Percentiles rank a stretch among this genome's conserved stretches.
phyloP scores from a whole-genome alignment of 2,797 vertebrate species.

The Holocentrus rufus region DNA sequence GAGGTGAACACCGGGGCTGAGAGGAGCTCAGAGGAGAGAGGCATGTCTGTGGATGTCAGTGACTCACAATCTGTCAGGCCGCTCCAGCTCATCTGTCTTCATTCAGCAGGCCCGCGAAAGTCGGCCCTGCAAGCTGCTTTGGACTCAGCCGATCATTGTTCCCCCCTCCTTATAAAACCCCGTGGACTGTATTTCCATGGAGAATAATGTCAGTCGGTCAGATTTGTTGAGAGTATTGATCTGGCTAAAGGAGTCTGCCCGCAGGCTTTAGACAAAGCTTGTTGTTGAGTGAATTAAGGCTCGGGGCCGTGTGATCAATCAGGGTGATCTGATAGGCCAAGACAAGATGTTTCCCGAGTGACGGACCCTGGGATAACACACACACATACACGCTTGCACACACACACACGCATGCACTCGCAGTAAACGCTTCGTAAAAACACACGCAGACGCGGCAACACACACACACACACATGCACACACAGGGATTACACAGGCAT shows the following conservation, averaged over 20 bases:
- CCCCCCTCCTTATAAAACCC: slow-evolving; percentile 27
- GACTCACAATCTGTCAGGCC: slow-evolving; percentile 61
- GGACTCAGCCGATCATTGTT: slow-evolving; percentile 31
- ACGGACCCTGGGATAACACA: slow-evolving; percentile 58
- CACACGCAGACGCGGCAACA: slow-evolving; percentile 57
- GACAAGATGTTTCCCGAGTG: slow-evolving; percentile 71
- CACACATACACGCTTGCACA: slow-evolving; percentile 16
- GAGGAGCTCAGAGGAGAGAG: slow-evolving; percentile 57
- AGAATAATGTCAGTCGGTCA: neutral
- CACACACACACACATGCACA: slow-evolving; percentile 13
- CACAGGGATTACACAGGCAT: slow-evolving; percentile 81
- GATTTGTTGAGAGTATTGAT: slow-evolving; percentile 40
- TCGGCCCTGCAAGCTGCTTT: slow-evolving; percentile 11
- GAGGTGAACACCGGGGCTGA: slow-evolving; percentile 67
- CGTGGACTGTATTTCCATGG: slow-evolving; percentile 15
- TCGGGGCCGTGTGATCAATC: slow-evolving; percentile 62
- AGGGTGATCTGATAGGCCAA: slow-evolving; percentile 66
- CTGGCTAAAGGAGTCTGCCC: slow-evolving; percentile 9
- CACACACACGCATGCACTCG: neutral
- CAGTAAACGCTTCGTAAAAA: slow-evolving; percentile 39
- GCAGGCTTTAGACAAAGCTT: slow-evolving; percentile 26
- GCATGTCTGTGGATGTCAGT: slow-evolving; percentile 72
- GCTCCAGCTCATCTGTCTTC: slow-evolving; percentile 66
- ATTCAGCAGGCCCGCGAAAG: slow-evolving; percentile 54
- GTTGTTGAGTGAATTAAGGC: slow-evolving; percentile 54